A percentile compares a stretch with the other conserved stretches of the same genome.
Evolutionary conservation across 2,113 vertebrate genomes (phyloP).

Genomic region (Catharus fuscescens): DNA sequence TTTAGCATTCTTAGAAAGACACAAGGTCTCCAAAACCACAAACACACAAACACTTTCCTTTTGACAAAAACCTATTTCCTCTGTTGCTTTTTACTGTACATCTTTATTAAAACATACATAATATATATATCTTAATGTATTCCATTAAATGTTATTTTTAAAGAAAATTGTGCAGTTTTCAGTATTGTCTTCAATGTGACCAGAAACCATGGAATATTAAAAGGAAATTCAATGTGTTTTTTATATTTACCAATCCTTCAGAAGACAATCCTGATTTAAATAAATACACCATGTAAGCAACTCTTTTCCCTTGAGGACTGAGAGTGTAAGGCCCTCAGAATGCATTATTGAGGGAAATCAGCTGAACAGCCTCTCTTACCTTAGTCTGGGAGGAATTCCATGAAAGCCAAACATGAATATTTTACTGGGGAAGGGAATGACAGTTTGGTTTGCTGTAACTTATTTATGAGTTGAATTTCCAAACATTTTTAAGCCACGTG

Average conservation of each 20-base stretch:
- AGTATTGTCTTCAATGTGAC: neutral
- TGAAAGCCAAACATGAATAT: slow-evolving; percentile 61
- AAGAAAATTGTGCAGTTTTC: neutral
- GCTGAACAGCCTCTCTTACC: slow-evolving; percentile 6
- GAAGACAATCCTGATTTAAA: neutral
- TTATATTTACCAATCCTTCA: neutral
- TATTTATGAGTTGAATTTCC: slow-evolving; percentile 56
- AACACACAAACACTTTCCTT: neutral
- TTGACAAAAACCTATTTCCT: neutral
- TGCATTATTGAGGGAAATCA: slow-evolving; percentile 43
- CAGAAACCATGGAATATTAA: neutral
- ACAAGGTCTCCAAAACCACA: neutral
- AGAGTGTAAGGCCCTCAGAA: neutral
- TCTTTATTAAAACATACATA: neutral
- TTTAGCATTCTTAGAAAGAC: neutral
- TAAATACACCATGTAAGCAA: neutral
- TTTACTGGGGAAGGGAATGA: slow-evolving; percentile 17
- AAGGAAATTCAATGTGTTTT: neutral
- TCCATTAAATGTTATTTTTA: neutral
- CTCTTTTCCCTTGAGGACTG: neutral
- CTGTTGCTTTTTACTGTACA: neutral
- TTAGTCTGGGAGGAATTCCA: slow-evolving; percentile 34
- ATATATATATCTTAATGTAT: neutral
- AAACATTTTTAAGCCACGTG: neutral
- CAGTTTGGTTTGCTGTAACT: slow-evolving; percentile 29